Base-by-base conservation (phyloP, 2,797 vertebrate genomes). In the Euthynnus affinis region DNA sequence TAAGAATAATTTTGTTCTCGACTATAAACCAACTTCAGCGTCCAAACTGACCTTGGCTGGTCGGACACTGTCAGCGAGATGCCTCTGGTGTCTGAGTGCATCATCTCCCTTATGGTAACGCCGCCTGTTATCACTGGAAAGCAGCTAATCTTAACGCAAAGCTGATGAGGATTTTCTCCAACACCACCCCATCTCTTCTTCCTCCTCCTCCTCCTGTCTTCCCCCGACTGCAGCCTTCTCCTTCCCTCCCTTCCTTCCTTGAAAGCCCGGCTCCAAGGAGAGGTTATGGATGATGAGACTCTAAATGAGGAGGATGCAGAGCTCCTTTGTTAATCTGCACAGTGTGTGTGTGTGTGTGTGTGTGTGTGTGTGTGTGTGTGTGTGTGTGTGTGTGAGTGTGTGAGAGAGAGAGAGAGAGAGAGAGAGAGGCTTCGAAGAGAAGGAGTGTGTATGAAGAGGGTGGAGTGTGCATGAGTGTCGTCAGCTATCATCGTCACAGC, bases 401-500 rank as follows among this genome's bases (percentile, higher is more conserved):
- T n/a, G n/a, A n/a, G n/a, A n/a, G n/a, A n/a, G n/a, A n/a, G n/a
- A n/a, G n/a, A n/a, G n/a, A 48, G 20, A 66, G 29, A 49, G 20
- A 68, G 40, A 44, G 61, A 5, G 62, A 23, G n/a, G 49, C 34
- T 29, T 29, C 29, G 27, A 51, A 27, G 64, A 27, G 64, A 56
- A 44, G 23, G 63, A 27, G 74, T 60, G 61, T 69, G 58, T 23
- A 17, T 74, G 70, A 67, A 73, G 59, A 63, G 63, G 71, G 40
- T 25, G 67, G 66, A 9, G 74, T 53, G 59, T 66, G 83, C 12
- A 63, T 12, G 64, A 12, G 64, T 94, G 86, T 90, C 93, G 91
- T 94, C 93, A 93, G 78, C 81, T 57, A 73, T 84, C 74, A 68
- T 67, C 93, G 93, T 94, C 92, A 94, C 84, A 59, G 81, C 90